phyloP scores from a whole-genome alignment of 2,797 vertebrate species.

The Ctenopoma multispine region DNA sequence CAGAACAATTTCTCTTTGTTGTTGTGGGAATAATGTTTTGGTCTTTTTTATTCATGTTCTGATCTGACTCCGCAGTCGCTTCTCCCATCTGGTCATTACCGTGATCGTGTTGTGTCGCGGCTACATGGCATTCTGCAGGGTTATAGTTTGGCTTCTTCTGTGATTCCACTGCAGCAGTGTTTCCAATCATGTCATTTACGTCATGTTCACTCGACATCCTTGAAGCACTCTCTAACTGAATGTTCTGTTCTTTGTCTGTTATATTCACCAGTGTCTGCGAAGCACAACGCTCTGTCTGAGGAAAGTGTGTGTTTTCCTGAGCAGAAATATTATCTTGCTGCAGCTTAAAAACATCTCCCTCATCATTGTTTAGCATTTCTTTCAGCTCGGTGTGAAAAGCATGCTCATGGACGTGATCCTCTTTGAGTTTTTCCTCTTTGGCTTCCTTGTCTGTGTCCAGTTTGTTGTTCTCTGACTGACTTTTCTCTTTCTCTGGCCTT shows the following conservation, averaged over 20 bases:
- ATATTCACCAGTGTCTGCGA: slow-evolving; percentile 9
- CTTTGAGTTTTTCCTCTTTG: background rate
- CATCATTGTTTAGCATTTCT: background rate
- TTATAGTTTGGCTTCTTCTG: background rate
- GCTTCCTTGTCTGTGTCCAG: background rate
- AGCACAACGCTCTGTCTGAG: background rate
- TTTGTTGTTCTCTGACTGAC: slow-evolving; percentile 12
- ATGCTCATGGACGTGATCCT: background rate
- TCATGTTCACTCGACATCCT: slow-evolving; percentile 7
- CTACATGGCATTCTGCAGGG: background rate
- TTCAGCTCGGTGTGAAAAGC: background rate
- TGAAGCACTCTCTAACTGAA: background rate
- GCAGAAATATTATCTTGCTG: slow-evolving; percentile 5
- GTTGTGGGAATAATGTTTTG: background rate
- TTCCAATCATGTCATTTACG: background rate
- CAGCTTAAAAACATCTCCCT: background rate
- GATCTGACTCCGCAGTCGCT: background rate
- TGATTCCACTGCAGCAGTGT: background rate
- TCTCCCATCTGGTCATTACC: background rate
- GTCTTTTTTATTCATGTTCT: slow-evolving; percentile 17
- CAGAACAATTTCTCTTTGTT: background rate
- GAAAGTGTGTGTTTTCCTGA: slow-evolving; percentile 12
- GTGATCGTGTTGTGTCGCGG: background rate
- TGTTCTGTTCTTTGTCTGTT: slow-evolving; percentile 1
- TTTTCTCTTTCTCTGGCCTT: background rate